Conservation (phyloP, 2,888 invertebrate genomes). For the Orchesellides sinensis region DNA sequence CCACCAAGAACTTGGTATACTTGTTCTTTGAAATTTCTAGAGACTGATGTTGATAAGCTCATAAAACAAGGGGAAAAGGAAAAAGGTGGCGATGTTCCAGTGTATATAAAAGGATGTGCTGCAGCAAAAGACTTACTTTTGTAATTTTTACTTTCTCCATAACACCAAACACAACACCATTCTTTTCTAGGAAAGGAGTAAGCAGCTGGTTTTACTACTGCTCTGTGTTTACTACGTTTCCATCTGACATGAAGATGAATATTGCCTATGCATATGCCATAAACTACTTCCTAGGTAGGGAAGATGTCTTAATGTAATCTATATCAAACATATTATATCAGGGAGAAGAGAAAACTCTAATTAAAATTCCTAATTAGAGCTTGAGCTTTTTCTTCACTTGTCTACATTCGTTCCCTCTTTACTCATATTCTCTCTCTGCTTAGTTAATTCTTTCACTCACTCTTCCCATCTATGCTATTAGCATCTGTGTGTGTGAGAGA, state of each 20-base stretch:
- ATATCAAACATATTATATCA: neutral
- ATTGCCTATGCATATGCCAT: conserved; percentile 5
- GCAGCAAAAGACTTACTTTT: no score
- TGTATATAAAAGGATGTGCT: no score
- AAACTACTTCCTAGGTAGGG: neutral
- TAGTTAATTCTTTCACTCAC: conserved; percentile 38
- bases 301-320: neutral
- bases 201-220: neutral
- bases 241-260: neutral
- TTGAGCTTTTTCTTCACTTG: conserved; percentile 64
- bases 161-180: no score
- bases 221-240: neutral
- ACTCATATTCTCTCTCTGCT: conserved; percentile 39
- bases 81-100: conserved; percentile 32
- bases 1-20: no score
- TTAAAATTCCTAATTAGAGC: conserved; percentile 75
- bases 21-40: no score
- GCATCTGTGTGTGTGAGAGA: neutral
- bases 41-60: conserved; percentile 35
- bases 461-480: neutral
- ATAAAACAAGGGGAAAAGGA: conserved; percentile 9
- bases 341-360: conserved; percentile 70
- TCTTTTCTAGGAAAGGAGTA: no score
- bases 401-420: conserved; percentile 74
- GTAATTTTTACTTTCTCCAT: no score